A percentile compares a stretch with the other conserved stretches of the same genome.
Conservation (phyloP, 2,113 vertebrate genomes). For the Cephalopterus ornatus region DNA sequence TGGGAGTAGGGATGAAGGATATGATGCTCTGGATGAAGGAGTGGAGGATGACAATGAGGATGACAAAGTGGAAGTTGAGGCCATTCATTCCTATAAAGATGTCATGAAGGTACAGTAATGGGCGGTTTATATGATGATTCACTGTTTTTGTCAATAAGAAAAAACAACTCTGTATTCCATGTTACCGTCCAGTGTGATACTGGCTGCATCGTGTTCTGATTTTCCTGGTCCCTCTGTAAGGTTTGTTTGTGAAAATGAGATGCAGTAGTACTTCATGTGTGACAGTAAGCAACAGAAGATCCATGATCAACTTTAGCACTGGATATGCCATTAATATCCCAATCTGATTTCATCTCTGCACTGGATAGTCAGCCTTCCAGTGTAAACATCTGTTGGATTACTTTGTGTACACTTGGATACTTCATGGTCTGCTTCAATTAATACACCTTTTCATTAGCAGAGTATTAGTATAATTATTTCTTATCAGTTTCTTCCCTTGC, state of each 20-base stretch:
- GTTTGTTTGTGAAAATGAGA: background rate
- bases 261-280: background rate
- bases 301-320: background rate
- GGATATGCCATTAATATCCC: background rate
- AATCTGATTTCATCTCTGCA: background rate
- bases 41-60: slow-evolving; percentile 77
- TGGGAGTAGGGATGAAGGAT: slow-evolving; percentile 90
- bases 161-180: background rate
- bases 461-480: background rate
- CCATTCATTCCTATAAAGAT: slow-evolving; percentile 82
- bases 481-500: slow-evolving; percentile 1
- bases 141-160: background rate
- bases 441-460: slow-evolving; percentile 10
- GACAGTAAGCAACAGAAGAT: background rate
- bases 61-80: slow-evolving; percentile 62
- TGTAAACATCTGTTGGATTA: background rate
- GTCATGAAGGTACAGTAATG: slow-evolving; percentile 85
- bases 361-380: background rate
- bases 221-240: background rate
- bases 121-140: background rate
- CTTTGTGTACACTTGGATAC: background rate
- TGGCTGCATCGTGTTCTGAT: background rate
- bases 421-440: slow-evolving; percentile 2
- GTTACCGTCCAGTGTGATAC: background rate
- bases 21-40: slow-evolving; percentile 91